Conservation (phyloP, 2,888 invertebrate species). For the Lasiommata megera region DNA sequence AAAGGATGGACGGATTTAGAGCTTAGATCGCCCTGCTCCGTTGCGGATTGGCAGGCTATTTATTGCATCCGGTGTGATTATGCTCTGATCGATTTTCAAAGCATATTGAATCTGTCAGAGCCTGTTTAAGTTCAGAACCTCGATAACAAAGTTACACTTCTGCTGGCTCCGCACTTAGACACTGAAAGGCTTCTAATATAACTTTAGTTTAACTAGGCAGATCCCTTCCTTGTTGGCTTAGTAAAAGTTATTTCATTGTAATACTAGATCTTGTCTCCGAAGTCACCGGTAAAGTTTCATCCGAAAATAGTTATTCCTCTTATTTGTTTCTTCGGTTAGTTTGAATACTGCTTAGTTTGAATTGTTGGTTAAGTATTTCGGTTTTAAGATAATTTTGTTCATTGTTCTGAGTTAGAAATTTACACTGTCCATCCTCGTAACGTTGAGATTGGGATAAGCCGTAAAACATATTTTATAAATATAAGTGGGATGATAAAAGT, state of each 20-base stretch:
- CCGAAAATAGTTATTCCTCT: not conserved
- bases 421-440: too few relatives aligned
- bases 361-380: too few relatives aligned
- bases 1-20: too few relatives aligned
- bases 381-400: too few relatives aligned
- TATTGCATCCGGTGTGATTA: not conserved
- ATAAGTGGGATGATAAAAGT: too few relatives aligned
- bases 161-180: constrained; percentile 15
- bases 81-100: not conserved
- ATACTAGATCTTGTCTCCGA: not conserved
- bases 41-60: not conserved
- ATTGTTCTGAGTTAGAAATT: too few relatives aligned
- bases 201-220: constrained; percentile 19
- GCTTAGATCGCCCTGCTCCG: too few relatives aligned
- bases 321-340: too few relatives aligned
- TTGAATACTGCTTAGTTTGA: too few relatives aligned
- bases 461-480: too few relatives aligned
- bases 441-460: too few relatives aligned
- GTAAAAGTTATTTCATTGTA: not conserved
- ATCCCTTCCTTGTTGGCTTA: not conserved
- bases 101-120: not conserved
- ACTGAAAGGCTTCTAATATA: constrained; percentile 19
- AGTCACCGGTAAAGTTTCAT: not conserved
- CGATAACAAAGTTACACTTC: constrained; percentile 26
- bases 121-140: constrained; percentile 24